These are phyloP conservation scores for Ahaetulla prasina DNA, from an alignment of 2,113 vertebrate genomes.

Conservation along the genomic window DNA sequence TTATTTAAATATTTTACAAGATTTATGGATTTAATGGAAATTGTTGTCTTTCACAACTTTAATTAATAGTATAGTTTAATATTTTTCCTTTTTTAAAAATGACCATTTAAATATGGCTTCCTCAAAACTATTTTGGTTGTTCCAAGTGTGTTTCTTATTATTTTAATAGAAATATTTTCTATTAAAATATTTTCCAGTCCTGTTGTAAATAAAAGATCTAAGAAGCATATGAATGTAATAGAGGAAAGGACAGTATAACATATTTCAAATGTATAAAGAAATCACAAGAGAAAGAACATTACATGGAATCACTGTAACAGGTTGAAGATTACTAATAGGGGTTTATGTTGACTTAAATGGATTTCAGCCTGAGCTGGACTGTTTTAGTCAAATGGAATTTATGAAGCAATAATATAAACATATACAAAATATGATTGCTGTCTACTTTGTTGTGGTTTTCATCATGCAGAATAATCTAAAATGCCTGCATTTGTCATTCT, in stretches of 20 bases:
- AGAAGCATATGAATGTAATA: neutral
- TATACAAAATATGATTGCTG: neutral
- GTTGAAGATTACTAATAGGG: neutral
- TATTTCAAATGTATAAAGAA: neutral
- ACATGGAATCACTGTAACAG: neutral
- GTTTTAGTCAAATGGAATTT: neutral
- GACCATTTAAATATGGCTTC: neutral
- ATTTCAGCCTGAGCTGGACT: neutral
- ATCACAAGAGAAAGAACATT: neutral
- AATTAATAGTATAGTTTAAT: neutral
- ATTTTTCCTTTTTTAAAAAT: neutral
- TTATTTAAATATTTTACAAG: neutral
- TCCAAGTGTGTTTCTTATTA: neutral
- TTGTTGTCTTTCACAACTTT: neutral
- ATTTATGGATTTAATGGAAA: conserved; percentile 6
- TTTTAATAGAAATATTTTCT: conserved; percentile 18
- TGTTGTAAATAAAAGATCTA: conserved; percentile 14
- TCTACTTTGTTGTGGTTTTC: neutral
- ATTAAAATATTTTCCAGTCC: neutral
- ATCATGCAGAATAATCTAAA: neutral
- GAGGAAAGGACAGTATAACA: neutral
- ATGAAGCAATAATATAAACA: neutral
- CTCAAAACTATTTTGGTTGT: neutral
- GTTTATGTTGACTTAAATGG: neutral
- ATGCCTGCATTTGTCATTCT: no score